These are phyloP conservation scores for Malthinus seriepunctatus DNA, from an alignment of 2,888 invertebrate species.

Conservation along the genomic window DNA sequence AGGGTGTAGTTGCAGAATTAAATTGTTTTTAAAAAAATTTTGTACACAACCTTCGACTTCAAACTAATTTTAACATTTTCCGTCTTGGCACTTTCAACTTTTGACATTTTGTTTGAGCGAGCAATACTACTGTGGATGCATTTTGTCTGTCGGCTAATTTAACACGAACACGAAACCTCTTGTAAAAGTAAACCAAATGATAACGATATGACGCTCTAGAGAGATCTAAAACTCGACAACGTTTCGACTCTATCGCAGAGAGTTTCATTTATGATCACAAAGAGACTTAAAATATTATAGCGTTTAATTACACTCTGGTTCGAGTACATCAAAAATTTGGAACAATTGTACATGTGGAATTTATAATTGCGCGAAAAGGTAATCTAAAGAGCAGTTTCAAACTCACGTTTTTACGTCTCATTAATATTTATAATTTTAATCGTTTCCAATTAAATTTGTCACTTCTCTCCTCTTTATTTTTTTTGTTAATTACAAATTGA, in stretches of 20 bases:
- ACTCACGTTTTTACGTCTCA: conserved; percentile 7
- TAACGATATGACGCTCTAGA: conserved; percentile 20
- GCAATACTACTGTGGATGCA: not conserved
- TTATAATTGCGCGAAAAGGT: conserved; percentile 8
- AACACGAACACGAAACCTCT: conserved; percentile 21
- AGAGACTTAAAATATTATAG: conserved; percentile 6
- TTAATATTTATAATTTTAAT: conserved; percentile 16
- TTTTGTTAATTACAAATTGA: not conserved
- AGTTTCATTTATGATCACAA: conserved; percentile 16
- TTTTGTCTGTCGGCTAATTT: conserved; percentile 23
- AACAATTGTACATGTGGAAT: conserved; percentile 10
- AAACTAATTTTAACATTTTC: not conserved
- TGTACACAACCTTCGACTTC: too few relatives aligned
- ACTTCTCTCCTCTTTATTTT: not conserved
- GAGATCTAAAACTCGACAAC: conserved; percentile 18
- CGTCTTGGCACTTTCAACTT: conserved; percentile 11
- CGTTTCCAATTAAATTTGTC: not conserved
- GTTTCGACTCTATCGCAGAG: conserved; percentile 14
- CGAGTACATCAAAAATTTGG: conserved; percentile 9
- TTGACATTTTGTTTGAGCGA: conserved; percentile 9
- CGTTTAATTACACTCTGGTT: conserved; percentile 11
- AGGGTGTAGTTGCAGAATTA: too few relatives aligned
- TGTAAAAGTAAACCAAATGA: conserved; percentile 24
- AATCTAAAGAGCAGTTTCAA: conserved; percentile 11
- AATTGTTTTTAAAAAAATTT: too few relatives aligned